Base-by-base conservation (phyloP, 2,113 vertebrate species). In the Lutjanus erythropterus region DNA sequence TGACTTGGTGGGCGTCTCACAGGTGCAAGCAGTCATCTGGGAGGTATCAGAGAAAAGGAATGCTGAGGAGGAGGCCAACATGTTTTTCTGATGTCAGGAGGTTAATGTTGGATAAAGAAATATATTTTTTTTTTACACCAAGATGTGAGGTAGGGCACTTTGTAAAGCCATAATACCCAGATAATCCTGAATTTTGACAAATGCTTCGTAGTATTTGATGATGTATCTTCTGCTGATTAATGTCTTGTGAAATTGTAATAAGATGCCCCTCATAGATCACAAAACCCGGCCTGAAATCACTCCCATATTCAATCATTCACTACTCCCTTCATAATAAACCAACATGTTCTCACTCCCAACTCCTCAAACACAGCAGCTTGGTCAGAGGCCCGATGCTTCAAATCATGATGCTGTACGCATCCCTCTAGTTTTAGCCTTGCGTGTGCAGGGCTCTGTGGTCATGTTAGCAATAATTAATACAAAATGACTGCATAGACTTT, bases 31-130 rank as follows among this genome's bases (percentile, higher is more conserved):
- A 61, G 70, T 75, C 72, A 77, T 59, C 49, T 37, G 52, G 49
- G 78, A 59, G 65, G 49, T 71, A 75, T 72, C 75, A 66, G 39
- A 70, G 60, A 65, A 52, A 46, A 76, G 70, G 81, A 90, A 83
- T 85, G 72, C 70, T 37, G 29, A 35, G 58, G 62, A 69, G 25
- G 66, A 47, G 56, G 61, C 71, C 71, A 70, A 31, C 74, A 59
- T 41, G 35, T 49, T 49, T 80, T 68, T 67, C 25, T 78, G 53
- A 69, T 72, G 68, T 79, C 42, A 62, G 49, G 4, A 56, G 60
- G 58, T 60, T 77, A 70, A 80, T 81, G 64, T 44, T 23, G 50
- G 27, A 37, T 69, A 56, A 71, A 31, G 29, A 67, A 23, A 44
- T 50, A 21, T 64, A 55, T 4, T 60, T 9, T 29, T 9, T 37